Evolutionary conservation across 2,113 vertebrate species (phyloP).

Genomic region (Hucho hucho): DNA sequence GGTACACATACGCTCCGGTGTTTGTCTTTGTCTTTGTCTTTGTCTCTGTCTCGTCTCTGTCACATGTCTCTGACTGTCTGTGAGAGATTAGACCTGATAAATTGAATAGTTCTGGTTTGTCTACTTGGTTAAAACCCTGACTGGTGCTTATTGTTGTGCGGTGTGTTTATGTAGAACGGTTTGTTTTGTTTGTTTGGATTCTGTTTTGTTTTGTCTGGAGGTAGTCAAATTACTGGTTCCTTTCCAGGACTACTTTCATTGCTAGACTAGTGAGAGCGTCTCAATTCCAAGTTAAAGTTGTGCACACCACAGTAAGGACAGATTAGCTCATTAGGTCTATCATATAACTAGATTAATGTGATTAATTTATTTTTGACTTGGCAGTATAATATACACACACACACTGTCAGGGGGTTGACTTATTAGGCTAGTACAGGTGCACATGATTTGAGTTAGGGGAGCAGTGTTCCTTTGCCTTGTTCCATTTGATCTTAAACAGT

Average conservation of each 20-base stretch:
- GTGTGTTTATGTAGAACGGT: constrained; percentile 24
- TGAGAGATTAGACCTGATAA: not conserved
- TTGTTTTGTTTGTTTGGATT: constrained; percentile 35
- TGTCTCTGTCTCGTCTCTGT: not conserved
- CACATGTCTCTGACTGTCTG: not conserved
- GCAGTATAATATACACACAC: not conserved
- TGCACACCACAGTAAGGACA: not conserved
- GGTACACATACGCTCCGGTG: constrained; percentile 73
- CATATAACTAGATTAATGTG: constrained; percentile 4
- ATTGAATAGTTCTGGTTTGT: constrained; percentile 23
- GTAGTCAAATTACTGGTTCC: constrained; percentile 17
- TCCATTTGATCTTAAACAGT: constrained; percentile 30
- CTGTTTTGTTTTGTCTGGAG: constrained; percentile 29
- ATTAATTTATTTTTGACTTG: constrained; percentile 9
- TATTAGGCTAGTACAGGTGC: constrained; percentile 16
- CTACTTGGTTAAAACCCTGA: constrained; percentile 33
- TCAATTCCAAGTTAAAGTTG: constrained; percentile 14
- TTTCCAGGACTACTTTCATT: constrained; percentile 20
- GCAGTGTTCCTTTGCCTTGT: not conserved
- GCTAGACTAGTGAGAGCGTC: constrained; percentile 27
- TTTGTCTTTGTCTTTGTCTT: constrained; percentile 3
- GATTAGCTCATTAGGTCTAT: constrained; percentile 5
- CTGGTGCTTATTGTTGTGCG: constrained; percentile 30
- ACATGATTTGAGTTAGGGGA: constrained; percentile 39
- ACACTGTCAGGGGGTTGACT: not conserved